phyloP scores from a whole-genome alignment of 2,113 vertebrate species.

The Catharus bicknelli region DNA sequence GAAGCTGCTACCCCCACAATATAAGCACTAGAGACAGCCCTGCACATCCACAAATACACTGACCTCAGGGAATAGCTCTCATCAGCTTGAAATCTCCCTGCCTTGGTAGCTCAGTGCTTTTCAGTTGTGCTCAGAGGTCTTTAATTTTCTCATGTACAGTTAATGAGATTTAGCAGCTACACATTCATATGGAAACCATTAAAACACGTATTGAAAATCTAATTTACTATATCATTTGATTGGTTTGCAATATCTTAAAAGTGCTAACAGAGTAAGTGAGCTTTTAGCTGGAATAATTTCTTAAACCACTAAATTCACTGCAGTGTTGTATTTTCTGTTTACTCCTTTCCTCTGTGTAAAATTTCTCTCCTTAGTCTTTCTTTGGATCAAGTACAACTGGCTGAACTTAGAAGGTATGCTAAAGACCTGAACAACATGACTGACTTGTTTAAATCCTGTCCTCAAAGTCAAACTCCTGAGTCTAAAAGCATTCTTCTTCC shows the following conservation, averaged over 20 bases:
- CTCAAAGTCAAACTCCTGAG: neutral
- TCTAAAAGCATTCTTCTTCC: neutral
- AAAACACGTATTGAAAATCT: neutral
- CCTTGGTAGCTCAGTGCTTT: neutral
- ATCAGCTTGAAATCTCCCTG: neutral
- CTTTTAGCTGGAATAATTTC: neutral
- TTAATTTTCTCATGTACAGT: neutral
- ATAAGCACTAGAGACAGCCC: neutral
- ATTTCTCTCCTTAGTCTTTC: neutral
- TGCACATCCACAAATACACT: neutral
- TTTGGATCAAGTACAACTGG: neutral
- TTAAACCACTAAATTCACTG: neutral
- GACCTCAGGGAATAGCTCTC: neutral
- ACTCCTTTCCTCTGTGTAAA: neutral
- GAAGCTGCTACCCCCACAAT: neutral
- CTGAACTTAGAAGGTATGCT: neutral
- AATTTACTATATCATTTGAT: neutral
- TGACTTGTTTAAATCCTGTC: conserved; percentile 7
- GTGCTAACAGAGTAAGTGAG: neutral
- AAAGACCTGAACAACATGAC: neutral
- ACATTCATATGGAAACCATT: neutral
- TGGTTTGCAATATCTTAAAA: neutral
- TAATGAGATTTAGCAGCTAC: neutral
- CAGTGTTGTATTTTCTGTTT: neutral
- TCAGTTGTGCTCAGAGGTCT: neutral